A percentile compares a stretch with the other conserved stretches of the same genome.
Evolutionary conservation across 2,888 invertebrate species (phyloP).

Genomic region (Eilema griseolum): DNA sequence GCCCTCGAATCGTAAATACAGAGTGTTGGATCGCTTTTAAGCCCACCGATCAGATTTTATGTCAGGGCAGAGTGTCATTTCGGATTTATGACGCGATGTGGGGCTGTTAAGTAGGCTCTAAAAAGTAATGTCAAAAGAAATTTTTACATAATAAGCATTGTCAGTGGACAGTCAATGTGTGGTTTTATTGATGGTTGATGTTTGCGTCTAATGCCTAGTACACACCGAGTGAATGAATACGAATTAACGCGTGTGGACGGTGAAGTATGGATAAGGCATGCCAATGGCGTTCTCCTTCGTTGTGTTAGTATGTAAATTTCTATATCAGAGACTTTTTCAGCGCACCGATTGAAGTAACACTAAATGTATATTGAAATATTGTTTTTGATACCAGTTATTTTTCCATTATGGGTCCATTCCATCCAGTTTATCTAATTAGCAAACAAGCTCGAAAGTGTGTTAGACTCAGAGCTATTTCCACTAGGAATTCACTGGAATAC

Average conservation of each 20-base stretch:
- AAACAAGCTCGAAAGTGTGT: too few relatives aligned
- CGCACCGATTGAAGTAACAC: too few relatives aligned
- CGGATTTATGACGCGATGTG: constrained; percentile 70
- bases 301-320: too few relatives aligned
- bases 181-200: constrained; percentile 3
- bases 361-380: too few relatives aligned
- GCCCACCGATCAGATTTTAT: constrained; percentile 80
- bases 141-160: constrained; percentile 54
- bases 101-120: constrained; percentile 68
- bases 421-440: too few relatives aligned
- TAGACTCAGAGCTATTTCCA: too few relatives aligned
- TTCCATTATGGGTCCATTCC: too few relatives aligned
- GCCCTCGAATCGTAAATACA: constrained; percentile 78
- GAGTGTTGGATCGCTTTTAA: constrained; percentile 69
- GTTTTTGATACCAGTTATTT: too few relatives aligned
- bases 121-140: constrained; percentile 56
- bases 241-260: background rate
- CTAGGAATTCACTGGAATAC: background rate
- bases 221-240: background rate
- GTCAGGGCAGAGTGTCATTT: constrained; percentile 74
- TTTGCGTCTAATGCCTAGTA: background rate
- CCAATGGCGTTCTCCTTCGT: too few relatives aligned
- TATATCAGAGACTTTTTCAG: too few relatives aligned
- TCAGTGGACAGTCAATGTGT: constrained; percentile 32
- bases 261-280: too few relatives aligned